Conservation (phyloP, 1,140 invertebrate genomes). For the Drosophila leontia region DNA sequence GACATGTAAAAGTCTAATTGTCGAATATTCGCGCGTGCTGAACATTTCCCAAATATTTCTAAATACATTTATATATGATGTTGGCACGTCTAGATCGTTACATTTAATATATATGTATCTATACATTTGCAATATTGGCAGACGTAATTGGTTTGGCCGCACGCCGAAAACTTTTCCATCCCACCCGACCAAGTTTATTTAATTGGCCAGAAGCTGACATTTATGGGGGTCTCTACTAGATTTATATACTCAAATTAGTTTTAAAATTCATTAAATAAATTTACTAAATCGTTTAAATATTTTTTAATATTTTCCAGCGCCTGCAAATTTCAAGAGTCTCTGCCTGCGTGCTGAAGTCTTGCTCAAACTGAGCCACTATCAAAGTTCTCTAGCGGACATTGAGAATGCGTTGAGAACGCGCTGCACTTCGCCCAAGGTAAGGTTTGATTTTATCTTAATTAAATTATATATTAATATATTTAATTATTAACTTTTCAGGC, state of each 20-base stretch:
- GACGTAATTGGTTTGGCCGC: conserved; percentile 32
- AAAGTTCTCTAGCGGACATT: conserved; percentile 90
- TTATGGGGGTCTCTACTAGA: conserved; percentile 43
- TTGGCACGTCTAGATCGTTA: conserved; percentile 9
- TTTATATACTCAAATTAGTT: conserved; percentile 34
- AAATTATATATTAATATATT: background rate
- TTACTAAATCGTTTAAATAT: conserved; percentile 6
- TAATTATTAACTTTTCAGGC: conserved; percentile 85
- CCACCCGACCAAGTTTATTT: conserved; percentile 42
- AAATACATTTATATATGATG: conserved; percentile 1
- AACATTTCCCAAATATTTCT: conserved; percentile 28
- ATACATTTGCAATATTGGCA: conserved; percentile 45
- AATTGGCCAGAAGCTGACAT: conserved; percentile 53
- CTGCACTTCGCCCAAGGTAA: conserved; percentile 91
- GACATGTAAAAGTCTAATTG: conserved; percentile 51
- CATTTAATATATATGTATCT: conserved; percentile 2
- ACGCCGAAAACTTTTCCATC: conserved; percentile 38
- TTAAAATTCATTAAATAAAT: background rate
- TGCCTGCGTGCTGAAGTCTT: conserved; percentile 89
- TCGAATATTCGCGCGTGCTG: conserved; percentile 63
- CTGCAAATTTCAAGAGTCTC: conserved; percentile 89
- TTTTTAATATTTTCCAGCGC: conserved; percentile 86
- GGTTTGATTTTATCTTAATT: conserved; percentile 6
- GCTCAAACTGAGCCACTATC: conserved; percentile 87
- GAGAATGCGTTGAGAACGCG: conserved; percentile 88